Percentiles rank a stretch among this genome's conserved stretches.
These are phyloP conservation scores for Aurelia coerulea DNA, from an alignment of 30 jellyfish, hydroid and myxozoan species.

Conservation along the genomic window DNA sequence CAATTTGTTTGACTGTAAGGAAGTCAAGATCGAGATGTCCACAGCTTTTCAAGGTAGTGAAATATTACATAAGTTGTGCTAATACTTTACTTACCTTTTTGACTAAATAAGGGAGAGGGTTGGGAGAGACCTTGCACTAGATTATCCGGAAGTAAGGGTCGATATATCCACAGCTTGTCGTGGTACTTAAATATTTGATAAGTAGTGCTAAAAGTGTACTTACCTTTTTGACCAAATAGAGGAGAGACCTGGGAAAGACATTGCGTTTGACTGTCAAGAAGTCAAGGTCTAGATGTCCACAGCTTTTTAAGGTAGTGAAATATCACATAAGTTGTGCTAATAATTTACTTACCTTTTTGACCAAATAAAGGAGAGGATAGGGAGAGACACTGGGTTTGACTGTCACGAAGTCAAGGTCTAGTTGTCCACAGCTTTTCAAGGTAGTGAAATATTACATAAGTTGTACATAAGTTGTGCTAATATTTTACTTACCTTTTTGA, in stretches of 20 bases:
- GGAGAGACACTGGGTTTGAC: no score
- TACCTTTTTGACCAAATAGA: no score
- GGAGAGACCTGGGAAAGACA: no score
- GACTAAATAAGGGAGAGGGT: slow-evolving; percentile 3
- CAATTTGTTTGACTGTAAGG: slow-evolving; percentile 5
- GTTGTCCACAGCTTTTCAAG: slow-evolving; percentile 62
- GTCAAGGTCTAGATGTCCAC: slow-evolving; percentile 22
- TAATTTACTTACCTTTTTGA: no score
- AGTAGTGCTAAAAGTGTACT: not conserved
- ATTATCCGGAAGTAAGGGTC: slow-evolving; percentile 54
- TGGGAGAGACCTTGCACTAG: slow-evolving; percentile 57
- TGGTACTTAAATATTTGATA: slow-evolving; percentile 51
- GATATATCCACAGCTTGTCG: slow-evolving; percentile 69
- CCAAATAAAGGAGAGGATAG: not conserved
- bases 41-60: slow-evolving; percentile 59
- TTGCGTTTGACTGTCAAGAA: no score
- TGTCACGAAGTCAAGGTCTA: slow-evolving; percentile 34
- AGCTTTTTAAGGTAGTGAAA: slow-evolving; percentile 56
- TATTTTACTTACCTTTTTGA: no score
- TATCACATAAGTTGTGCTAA: slow-evolving; percentile 15
- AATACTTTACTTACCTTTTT: no score
- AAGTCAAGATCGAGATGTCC: slow-evolving; percentile 51
- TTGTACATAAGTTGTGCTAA: not conserved
- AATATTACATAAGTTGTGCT: slow-evolving; percentile 26
- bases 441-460: slow-evolving; percentile 47